Evolutionary conservation across 1,140 invertebrate genomes (phyloP), one percentile per base, ranked within the genome.

Genomic region (Ptiloglossa arizonensis): DNA sequence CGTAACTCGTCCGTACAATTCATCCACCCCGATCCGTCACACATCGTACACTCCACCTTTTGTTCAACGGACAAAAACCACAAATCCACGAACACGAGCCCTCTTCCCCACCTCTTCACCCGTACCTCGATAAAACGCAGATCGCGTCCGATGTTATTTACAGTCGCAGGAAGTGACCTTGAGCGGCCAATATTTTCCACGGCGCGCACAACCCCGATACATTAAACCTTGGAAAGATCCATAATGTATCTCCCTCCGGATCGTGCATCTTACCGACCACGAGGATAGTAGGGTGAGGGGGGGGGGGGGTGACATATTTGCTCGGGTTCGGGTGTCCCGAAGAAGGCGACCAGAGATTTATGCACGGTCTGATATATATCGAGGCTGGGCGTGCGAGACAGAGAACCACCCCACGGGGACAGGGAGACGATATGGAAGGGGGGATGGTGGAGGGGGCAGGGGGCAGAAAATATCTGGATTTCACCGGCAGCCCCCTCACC

Each of bases 271-370:
- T 79, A 32, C 19, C 22, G 46, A 62, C 57, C 32, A 35, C 32
- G 3, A 35, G 32, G 9, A n/a, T n/a, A n/a, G n/a, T n/a, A n/a
- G 11, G 41, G 11, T 13, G 9, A 11, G 11, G 41, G 1, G 41
- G 41, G 41, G 15, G 44, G 60, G 56, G 48, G 50, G 50, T 70
- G 82, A 82, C 80, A 81, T 79, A 85, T 85, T 85, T 81, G 82
- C 72, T 5, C 59, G 56, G 72, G 67, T 85, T 74, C 74, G 79
- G 69, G 69, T 66, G 70, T 76, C 67, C 56, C 69, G 70, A 75
- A 68, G 32, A 64, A 78, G 48, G 44, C 69, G 73, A 60, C 60
- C 59, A 38, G 44, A 78, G 84, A 86, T 86, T 86, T 86, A 86
- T 86, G 60, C 83, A 72, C 50, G 60, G 29, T 46, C 52, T 44